Percentiles rank a stretch among this genome's conserved stretches.
Evolutionary conservation across 2,113 vertebrate species (phyloP).

Genomic region (Caloenas nicobarica): DNA sequence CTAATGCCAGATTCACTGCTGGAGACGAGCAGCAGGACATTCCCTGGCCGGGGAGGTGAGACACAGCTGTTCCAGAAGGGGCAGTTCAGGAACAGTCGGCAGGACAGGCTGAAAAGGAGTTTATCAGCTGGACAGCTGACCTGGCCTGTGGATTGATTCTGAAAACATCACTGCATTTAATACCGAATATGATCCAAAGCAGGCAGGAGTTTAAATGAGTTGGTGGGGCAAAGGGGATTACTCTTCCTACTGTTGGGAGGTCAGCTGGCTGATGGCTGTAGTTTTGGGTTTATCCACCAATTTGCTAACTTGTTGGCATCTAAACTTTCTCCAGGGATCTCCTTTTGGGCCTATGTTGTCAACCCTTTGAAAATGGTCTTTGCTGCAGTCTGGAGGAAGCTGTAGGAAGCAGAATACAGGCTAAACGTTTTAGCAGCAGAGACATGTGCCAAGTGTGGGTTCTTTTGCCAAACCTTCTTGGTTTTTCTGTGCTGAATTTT

Average conservation of each 20-base stretch:
- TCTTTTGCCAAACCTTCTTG: slow-evolving; percentile 39
- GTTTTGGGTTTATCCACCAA: background rate
- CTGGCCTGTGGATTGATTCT: background rate
- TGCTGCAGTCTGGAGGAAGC: background rate
- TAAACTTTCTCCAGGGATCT: background rate
- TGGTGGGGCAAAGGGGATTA: background rate
- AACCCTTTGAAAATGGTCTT: background rate
- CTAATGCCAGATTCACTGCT: background rate
- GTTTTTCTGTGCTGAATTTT: slow-evolving; percentile 10
- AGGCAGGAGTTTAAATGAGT: background rate
- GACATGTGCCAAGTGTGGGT: background rate
- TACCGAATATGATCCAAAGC: background rate
- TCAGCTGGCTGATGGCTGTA: background rate
- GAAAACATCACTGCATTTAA: background rate
- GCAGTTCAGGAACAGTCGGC: accelerated
- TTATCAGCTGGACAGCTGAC: background rate
- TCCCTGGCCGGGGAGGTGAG: background rate
- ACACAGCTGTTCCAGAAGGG: background rate
- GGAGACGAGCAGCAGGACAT: background rate
- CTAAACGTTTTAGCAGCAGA: background rate
- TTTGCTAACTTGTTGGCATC: background rate
- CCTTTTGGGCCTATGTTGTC: background rate
- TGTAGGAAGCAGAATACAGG: background rate
- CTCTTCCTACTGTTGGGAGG: background rate
- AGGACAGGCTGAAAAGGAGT: background rate